Evolutionary conservation across 2,797 vertebrate species (phyloP).

Genomic region (Rachycentron canadum): DNA sequence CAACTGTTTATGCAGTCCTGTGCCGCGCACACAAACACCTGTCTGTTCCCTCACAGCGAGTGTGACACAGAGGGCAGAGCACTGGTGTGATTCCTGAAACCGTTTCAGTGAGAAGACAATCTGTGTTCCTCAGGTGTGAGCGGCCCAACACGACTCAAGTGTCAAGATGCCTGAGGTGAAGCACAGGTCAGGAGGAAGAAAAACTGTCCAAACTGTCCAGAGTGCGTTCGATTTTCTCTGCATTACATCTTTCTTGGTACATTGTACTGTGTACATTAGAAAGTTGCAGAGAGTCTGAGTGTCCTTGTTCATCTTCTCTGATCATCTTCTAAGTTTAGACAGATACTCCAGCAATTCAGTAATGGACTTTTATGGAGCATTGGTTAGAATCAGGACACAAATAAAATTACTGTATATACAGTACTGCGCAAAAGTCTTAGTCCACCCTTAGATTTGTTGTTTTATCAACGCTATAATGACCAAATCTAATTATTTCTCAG

Average conservation of each 20-base stretch:
- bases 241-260: slow-evolving; percentile 19
- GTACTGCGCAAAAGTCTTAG: too few relatives aligned
- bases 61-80: slow-evolving; percentile 42
- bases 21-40: slow-evolving; percentile 56
- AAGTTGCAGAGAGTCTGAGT: neutral
- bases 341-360: neutral
- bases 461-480: too few relatives aligned
- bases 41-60: slow-evolving; percentile 62
- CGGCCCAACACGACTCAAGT: slow-evolving; percentile 53
- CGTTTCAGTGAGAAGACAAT: slow-evolving; percentile 44
- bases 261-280: neutral
- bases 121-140: slow-evolving; percentile 63
- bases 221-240: slow-evolving; percentile 14
- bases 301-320: neutral
- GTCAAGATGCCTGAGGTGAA: slow-evolving; percentile 59
- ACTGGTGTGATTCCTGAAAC: slow-evolving; percentile 32
- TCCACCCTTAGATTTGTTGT: too few relatives aligned
- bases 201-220: slow-evolving; percentile 17
- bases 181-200: slow-evolving; percentile 41
- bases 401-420: too few relatives aligned
- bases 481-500: too few relatives aligned
- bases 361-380: neutral
- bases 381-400: neutral
- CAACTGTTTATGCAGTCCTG: slow-evolving; percentile 69
- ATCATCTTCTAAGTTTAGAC: neutral